phyloP scores from a whole-genome alignment of 1,140 invertebrate genomes.

The Parasteatoda tepidariorum region DNA sequence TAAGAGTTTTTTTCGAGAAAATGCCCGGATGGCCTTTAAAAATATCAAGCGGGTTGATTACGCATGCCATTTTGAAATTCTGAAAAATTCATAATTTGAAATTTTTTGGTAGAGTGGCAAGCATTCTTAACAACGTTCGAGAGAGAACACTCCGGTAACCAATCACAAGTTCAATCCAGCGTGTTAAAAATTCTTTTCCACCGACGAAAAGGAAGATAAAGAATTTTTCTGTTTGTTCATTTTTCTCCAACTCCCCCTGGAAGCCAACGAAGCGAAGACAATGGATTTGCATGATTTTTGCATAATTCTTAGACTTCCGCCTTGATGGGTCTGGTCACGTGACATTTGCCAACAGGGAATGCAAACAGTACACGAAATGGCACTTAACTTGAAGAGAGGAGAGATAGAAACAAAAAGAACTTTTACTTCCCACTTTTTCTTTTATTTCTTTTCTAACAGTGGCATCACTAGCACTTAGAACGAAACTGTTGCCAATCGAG shows the following conservation, averaged over 20 bases:
- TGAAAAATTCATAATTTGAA: too few relatives aligned
- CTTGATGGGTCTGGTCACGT: slow-evolving; percentile 28
- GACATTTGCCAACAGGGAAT: slow-evolving; percentile 17
- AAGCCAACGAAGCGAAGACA: slow-evolving; percentile 46
- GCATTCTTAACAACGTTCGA: too few relatives aligned
- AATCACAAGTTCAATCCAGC: neutral
- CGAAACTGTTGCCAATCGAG: neutral
- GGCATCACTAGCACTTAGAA: neutral
- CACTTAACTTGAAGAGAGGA: neutral
- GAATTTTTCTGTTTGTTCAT: slow-evolving; percentile 19
- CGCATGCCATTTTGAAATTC: too few relatives aligned
- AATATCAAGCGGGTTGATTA: too few relatives aligned
- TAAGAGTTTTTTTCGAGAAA: too few relatives aligned
- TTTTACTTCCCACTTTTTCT: neutral
- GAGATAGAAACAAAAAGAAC: neutral
- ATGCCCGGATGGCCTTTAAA: too few relatives aligned
- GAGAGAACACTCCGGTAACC: too few relatives aligned
- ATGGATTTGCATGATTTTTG: slow-evolving; percentile 53
- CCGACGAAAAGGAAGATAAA: neutral
- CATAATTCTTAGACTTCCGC: slow-evolving; percentile 43
- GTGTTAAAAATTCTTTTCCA: neutral
- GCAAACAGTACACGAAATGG: slow-evolving; percentile 10
- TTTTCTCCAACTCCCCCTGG: slow-evolving; percentile 7
- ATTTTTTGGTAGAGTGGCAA: too few relatives aligned
- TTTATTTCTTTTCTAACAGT: neutral